Conservation (phyloP, 53 echinoderm and acorn worm species). For the Temnopleurus reevesii region DNA sequence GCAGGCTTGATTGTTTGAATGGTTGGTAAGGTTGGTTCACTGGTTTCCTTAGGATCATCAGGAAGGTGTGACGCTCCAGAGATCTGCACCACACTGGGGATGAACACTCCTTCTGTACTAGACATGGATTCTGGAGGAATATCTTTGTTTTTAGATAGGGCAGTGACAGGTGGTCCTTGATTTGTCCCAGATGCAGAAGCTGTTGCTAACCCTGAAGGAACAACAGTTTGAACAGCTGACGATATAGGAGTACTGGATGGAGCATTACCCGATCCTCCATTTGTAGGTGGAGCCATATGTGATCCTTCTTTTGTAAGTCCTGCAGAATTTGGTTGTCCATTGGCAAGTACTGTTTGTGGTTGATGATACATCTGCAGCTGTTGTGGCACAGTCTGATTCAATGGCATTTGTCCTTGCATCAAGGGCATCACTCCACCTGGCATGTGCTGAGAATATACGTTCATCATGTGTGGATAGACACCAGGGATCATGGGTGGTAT, state of each 20-base stretch:
- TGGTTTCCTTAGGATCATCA: background rate
- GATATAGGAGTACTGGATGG: conserved; percentile 23
- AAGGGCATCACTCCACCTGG: background rate
- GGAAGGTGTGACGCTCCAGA: background rate
- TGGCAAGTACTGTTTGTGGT: conserved; percentile 19
- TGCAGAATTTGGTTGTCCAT: background rate
- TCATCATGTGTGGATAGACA: conserved; percentile 14
- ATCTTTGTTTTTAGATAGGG: background rate
- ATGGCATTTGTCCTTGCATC: background rate
- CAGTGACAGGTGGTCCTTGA: background rate
- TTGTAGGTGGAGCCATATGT: background rate
- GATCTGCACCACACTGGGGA: conserved; percentile 37
- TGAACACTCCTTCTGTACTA: conserved; percentile 23
- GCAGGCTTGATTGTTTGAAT: background rate
- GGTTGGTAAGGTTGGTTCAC: background rate
- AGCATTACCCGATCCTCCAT: background rate
- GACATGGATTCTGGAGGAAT: conserved; percentile 33
- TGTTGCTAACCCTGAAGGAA: background rate
- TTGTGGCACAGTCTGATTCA: background rate
- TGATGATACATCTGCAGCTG: conserved; percentile 20
- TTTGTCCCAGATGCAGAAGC: background rate
- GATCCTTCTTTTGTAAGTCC: background rate
- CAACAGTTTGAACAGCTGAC: background rate
- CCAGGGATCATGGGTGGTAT: background rate
- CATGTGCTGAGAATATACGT: background rate